These are phyloP conservation scores for Furcifer pardalis DNA, from an alignment of 2,797 vertebrate genomes.

Conservation along the genomic window DNA sequence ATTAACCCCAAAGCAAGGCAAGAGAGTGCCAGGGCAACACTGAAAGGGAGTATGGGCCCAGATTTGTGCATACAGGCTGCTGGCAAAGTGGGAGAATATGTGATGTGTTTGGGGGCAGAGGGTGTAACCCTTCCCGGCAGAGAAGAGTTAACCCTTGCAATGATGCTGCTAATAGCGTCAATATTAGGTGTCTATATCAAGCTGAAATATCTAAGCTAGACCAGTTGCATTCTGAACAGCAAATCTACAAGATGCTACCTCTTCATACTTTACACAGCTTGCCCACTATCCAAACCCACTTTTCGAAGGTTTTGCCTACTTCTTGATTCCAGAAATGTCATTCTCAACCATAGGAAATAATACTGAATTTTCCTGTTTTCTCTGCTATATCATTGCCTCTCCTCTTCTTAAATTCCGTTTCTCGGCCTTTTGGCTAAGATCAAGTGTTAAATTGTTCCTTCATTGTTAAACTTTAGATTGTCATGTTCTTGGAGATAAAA, in stretches of 20 bases:
- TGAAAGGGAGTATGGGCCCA: too few species aligned
- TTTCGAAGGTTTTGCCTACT: neutral
- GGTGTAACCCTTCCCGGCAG: too few species aligned
- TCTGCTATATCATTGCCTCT: neutral
- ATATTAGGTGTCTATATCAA: neutral
- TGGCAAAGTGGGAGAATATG: too few species aligned
- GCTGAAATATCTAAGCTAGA: neutral
- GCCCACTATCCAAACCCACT: neutral
- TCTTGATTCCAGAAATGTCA: too few species aligned
- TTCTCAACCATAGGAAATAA: neutral
- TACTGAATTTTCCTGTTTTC: neutral
- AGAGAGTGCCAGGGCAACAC: too few species aligned
- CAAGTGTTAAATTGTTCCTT: too few species aligned
- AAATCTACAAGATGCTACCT: neutral
- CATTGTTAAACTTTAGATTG: neutral
- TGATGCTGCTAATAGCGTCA: neutral
- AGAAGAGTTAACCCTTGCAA: too few species aligned
- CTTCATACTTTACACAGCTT: neutral
- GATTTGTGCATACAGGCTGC: too few species aligned
- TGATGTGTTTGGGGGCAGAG: too few species aligned
- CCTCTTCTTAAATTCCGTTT: neutral
- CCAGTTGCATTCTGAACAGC: neutral
- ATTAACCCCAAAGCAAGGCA: too few species aligned
- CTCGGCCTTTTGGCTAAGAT: too few species aligned
- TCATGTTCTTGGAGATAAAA: neutral